These are phyloP conservation scores for Hylomyscus alleni DNA, from an alignment of 2,797 vertebrate species.

Conservation along the genomic window DNA sequence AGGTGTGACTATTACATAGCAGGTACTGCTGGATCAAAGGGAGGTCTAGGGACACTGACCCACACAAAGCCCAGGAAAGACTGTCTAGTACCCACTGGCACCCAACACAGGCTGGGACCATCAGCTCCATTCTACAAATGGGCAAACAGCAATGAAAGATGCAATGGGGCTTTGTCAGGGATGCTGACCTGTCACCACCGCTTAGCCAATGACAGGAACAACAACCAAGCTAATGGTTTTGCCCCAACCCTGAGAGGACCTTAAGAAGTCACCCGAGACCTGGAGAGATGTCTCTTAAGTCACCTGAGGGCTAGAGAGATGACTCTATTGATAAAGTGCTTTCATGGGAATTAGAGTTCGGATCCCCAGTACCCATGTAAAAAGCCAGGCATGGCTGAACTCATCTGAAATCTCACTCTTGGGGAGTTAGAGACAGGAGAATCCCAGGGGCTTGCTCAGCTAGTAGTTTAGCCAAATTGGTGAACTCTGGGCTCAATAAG, in stretches of 20 bases:
- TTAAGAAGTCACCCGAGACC: neutral
- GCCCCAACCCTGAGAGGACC: neutral
- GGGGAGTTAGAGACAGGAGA: neutral
- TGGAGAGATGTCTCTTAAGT: neutral
- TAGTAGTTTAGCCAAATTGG: neutral
- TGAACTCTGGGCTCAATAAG: neutral
- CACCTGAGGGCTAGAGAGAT: neutral
- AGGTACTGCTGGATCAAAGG: neutral
- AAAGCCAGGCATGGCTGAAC: neutral
- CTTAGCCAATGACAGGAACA: neutral
- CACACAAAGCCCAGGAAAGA: neutral
- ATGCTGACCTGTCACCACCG: neutral
- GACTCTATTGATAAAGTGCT: neutral
- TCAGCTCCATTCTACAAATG: neutral
- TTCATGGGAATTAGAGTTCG: neutral
- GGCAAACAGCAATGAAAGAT: neutral
- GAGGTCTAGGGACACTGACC: neutral
- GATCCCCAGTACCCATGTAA: neutral
- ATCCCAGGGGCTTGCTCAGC: no score
- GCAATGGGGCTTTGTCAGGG: neutral
- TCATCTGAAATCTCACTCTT: neutral
- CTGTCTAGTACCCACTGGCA: neutral
- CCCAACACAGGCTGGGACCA: neutral
- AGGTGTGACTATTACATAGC: no score
- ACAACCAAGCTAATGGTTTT: neutral